phyloP scores from a whole-genome alignment of 1,140 invertebrate genomes.

The Hypsibius dujardini region DNA sequence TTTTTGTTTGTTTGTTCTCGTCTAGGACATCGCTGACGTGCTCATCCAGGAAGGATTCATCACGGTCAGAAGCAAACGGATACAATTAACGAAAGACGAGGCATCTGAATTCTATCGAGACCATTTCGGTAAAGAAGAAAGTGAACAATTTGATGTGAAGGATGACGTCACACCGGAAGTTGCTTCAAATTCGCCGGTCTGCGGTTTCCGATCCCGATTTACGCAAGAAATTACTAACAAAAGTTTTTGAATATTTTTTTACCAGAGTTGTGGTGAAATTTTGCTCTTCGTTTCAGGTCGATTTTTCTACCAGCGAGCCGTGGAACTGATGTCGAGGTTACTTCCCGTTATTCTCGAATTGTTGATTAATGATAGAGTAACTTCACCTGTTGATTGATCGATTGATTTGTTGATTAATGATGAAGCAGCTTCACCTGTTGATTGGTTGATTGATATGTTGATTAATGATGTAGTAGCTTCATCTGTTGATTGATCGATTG shows the following conservation, averaged over 20 bases:
- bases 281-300: constrained; percentile 34
- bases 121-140: not conserved
- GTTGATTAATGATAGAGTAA: not conserved
- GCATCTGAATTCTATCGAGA: not conserved
- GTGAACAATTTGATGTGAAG: no score
- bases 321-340: constrained; percentile 67
- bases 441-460: constrained; percentile 5
- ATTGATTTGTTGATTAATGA: constrained; percentile 14
- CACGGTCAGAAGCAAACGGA: not conserved
- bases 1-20: not conserved
- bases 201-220: constrained; percentile 9
- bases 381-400: constrained; percentile 15
- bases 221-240: no score
- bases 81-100: not conserved
- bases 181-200: no score
- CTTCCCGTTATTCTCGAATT: constrained; percentile 16
- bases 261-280: constrained; percentile 8
- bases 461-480: constrained; percentile 18
- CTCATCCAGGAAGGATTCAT: not conserved
- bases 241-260: constrained; percentile 17
- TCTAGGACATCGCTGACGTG: not conserved
- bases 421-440: constrained; percentile 10
- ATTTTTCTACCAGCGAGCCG: constrained; percentile 68
- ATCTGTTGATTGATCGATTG: no score
- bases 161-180: no score